These are phyloP conservation scores for Anagyrus pseudococci DNA, from an alignment of 2,888 invertebrate genomes.

Conservation along the genomic window DNA sequence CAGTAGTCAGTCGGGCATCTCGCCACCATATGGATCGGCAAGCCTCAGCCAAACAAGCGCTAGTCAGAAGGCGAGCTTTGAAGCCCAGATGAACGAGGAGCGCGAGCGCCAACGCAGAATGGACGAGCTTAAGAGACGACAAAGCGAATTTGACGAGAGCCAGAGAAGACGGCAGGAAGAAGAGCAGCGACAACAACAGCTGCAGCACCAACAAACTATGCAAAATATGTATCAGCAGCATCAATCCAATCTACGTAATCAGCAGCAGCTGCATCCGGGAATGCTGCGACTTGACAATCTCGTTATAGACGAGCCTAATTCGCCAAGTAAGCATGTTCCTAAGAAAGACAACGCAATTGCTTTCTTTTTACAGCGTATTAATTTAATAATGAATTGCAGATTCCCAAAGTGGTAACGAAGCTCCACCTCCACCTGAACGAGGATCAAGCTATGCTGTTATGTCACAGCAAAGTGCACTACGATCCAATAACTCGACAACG, in stretches of 20 bases:
- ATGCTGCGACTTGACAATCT: constrained; percentile 59
- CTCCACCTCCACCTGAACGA: constrained; percentile 82
- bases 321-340: constrained; percentile 47
- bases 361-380: constrained; percentile 1
- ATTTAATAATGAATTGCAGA: constrained; percentile 40
- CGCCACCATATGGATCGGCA: constrained; percentile 46
- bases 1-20: constrained; percentile 43
- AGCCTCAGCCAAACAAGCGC: constrained; percentile 45
- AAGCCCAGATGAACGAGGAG: constrained; percentile 54
- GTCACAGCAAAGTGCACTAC: constrained; percentile 70
- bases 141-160: constrained; percentile 65
- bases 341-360: not conserved
- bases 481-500: constrained; percentile 58
- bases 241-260: constrained; percentile 50
- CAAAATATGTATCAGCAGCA: constrained; percentile 51
- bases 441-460: constrained; percentile 88
- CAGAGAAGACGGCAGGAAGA: constrained; percentile 64
- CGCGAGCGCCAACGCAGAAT: constrained; percentile 63
- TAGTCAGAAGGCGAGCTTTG: constrained; percentile 44
- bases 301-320: constrained; percentile 57
- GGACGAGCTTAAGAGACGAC: constrained; percentile 66
- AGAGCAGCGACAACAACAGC: constrained; percentile 47
- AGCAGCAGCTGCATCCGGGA: constrained; percentile 52
- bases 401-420: constrained; percentile 57
- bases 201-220: constrained; percentile 50